A percentile compares a stretch with the other conserved stretches of the same genome.
These are phyloP conservation scores for Pogonomyrmex californicus DNA, from an alignment of 1,140 invertebrate species.

Conservation along the genomic window DNA sequence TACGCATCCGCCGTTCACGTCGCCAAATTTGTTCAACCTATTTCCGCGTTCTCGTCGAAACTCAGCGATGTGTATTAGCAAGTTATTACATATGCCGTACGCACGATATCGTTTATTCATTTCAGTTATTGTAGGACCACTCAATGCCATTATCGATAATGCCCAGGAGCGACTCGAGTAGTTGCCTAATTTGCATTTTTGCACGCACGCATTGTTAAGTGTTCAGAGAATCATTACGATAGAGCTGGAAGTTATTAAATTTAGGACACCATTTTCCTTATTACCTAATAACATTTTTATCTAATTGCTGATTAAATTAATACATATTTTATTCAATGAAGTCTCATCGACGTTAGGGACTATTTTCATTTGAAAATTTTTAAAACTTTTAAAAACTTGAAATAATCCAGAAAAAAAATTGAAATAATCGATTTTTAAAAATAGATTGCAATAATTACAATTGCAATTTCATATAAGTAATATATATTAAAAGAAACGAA, in stretches of 20 bases:
- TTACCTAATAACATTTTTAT: not conserved
- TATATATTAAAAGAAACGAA: not conserved
- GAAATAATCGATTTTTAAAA: not conserved
- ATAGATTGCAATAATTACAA: not conserved
- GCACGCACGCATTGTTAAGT: not conserved
- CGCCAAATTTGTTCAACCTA: conserved; percentile 64
- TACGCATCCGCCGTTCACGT: conserved; percentile 44
- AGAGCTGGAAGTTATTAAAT: not conserved
- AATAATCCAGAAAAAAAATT: not conserved
- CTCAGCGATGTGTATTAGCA: conserved; percentile 49
- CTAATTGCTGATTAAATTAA: not conserved
- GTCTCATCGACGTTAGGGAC: not conserved
- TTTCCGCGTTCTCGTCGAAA: conserved; percentile 55
- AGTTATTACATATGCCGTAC: conserved; percentile 56
- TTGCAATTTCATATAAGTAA: not conserved
- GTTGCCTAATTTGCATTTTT: conserved; percentile 39
- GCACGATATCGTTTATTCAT: conserved; percentile 56
- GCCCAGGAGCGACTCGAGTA: not conserved
- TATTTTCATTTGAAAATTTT: not conserved
- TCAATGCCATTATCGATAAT: conserved; percentile 36
- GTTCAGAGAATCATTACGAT: not conserved
- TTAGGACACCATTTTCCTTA: not conserved
- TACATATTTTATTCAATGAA: not conserved
- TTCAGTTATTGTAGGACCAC: conserved; percentile 45
- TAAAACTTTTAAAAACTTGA: not conserved